Evolutionary conservation across 2,888 invertebrate species (phyloP), one percentile per base, ranked within the genome.

Genomic region (Dioctria rufipes): DNA sequence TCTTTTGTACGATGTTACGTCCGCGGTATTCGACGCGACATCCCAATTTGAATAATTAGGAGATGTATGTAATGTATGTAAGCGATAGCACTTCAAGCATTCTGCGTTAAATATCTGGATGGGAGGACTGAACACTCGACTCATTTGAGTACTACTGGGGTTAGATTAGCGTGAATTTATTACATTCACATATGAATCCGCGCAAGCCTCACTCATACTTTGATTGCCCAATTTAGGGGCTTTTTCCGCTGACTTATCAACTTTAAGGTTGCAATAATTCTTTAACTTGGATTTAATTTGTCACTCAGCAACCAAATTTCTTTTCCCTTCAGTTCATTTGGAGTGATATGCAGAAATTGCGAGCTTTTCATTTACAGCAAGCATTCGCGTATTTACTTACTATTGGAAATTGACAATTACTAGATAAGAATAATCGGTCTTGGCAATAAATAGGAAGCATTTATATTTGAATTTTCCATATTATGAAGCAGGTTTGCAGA

Each of bases 281-380:
- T 67, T 67, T 67, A 67, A 67, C 67, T 67, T 25, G 46, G 67
- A 43, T 67, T 46, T 67, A 67, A 67, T 67, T 67, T 67, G 67
- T 67, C 67, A 67, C 43, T 67, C 46, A 46, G 13, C 67, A 67
- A 67, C 6, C 25, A 25, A 25, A 25, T 25, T 25, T 25, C 25
- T 25, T 67, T 67, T 42, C 67, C 67, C 13, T 67, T 46, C 43
- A 43, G 67, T 25, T 67, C 67, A 67, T 67, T 67, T 67, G 25
- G n/a, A 67, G 67, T 67, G 67, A 67, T 43, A 67, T 46, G 46
- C 25, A 42, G 67, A 67, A 67, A 67, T 46, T 67, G 42, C 13
- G 67, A 13, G 11, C 46, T 67, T 67, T 46, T 13, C 43, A 43
- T 67, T 25, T 25, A 25, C 2, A 2, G 67, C 67, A 67, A 43